phyloP scores from a whole-genome alignment of 2,888 invertebrate species.

The Drosophila ustulata region DNA sequence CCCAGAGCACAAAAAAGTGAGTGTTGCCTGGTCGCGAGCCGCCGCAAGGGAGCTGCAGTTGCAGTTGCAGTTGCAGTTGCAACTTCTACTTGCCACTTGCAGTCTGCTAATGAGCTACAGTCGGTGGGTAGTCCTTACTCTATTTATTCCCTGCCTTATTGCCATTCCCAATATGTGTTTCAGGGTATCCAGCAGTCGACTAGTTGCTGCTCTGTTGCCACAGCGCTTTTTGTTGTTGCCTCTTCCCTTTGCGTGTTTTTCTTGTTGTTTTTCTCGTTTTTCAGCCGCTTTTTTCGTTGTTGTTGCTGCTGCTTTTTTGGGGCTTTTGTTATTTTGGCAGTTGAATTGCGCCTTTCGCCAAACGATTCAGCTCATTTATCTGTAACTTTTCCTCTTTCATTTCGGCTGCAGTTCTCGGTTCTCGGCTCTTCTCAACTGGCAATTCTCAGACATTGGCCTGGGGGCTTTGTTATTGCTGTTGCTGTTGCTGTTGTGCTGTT shows the following conservation, averaged over 20 bases:
- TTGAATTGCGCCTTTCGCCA: slow-evolving; percentile 79
- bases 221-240: slow-evolving; percentile 12
- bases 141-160: not conserved
- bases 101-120: slow-evolving; percentile 36
- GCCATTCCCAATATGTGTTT: not conserved
- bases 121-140: not conserved
- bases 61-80: slow-evolving; percentile 16
- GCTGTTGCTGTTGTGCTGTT: slow-evolving; percentile 2
- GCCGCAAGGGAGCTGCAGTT: slow-evolving; percentile 23
- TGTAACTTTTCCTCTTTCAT: slow-evolving; percentile 69
- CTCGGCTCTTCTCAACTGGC: not conserved
- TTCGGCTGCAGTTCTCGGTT: slow-evolving; percentile 53
- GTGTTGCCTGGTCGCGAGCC: slow-evolving; percentile 67
- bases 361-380: slow-evolving; percentile 79
- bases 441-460: slow-evolving; percentile 3
- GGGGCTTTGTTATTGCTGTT: slow-evolving; percentile 10
- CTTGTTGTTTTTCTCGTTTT: slow-evolving; percentile 32
- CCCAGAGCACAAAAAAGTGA: slow-evolving; percentile 61
- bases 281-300: slow-evolving; percentile 15
- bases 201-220: not conserved
- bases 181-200: slow-evolving; percentile 38
- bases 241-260: slow-evolving; percentile 14
- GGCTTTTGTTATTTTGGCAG: slow-evolving; percentile 72
- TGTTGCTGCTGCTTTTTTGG: slow-evolving; percentile 27
- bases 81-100: slow-evolving; percentile 60